Percentiles rank a stretch among this genome's conserved stretches.
Conservation (phyloP, 2,797 vertebrate species). For the Enteromius radiatus region DNA sequence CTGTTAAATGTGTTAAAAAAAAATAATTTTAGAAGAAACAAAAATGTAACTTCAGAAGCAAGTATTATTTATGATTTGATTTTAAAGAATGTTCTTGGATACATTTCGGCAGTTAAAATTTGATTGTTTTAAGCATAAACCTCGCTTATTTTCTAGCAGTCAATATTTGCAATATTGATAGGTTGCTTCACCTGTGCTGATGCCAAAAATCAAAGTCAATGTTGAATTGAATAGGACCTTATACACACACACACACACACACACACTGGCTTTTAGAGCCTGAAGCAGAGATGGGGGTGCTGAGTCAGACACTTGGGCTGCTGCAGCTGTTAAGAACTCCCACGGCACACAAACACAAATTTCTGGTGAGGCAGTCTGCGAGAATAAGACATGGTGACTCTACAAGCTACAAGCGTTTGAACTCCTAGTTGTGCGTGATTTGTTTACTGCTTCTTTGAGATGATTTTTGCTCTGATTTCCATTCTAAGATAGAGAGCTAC, state of each 20-base stretch:
- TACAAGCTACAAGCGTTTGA: background rate
- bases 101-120: background rate
- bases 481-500: background rate
- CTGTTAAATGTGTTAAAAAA: background rate
- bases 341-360: slow-evolving; percentile 16
- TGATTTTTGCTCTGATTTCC: background rate
- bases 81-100: background rate
- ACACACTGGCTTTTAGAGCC: slow-evolving; percentile 15
- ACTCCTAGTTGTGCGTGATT: background rate
- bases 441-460: background rate
- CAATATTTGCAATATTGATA: background rate
- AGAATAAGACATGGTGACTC: slow-evolving; percentile 6
- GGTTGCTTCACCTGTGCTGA: slow-evolving; percentile 13
- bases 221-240: slow-evolving; percentile 22
- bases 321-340: slow-evolving; percentile 45
- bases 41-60: background rate
- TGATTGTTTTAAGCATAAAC: background rate
- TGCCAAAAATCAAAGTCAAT: slow-evolving; percentile 11
- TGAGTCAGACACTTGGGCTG: slow-evolving; percentile 48
- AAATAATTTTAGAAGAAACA: background rate
- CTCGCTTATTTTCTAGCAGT: background rate
- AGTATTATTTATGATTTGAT: background rate
- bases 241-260: slow-evolving; percentile 7
- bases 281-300: slow-evolving; percentile 24
- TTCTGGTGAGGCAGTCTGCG: slow-evolving; percentile 9